Percentiles rank a stretch among this genome's conserved stretches.
These are phyloP conservation scores for Leptinotarsa peninsularis DNA, from an alignment of 2,888 invertebrate genomes.

Conservation along the genomic window DNA sequence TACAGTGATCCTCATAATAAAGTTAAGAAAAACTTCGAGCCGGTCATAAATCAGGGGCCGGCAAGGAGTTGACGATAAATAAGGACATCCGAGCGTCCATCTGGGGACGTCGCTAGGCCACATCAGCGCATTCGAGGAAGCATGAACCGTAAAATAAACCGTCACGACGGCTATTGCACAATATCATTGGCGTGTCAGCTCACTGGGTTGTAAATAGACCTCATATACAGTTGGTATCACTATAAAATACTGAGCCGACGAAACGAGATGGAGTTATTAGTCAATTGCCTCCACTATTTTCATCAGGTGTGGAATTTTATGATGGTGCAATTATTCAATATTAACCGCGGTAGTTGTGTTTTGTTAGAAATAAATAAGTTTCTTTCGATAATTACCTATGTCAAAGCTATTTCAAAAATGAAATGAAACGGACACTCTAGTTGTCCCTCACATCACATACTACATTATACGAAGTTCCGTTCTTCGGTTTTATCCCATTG, in stretches of 20 bases:
- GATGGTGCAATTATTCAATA: no score
- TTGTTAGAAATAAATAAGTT: no score
- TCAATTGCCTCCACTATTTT: no score
- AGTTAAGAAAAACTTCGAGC: conserved; percentile 56
- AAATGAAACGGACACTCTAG: no score
- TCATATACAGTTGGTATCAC: not conserved
- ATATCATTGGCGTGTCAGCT: conserved; percentile 35
- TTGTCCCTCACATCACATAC: no score
- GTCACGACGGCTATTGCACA: conserved; percentile 26
- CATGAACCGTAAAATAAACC: conserved; percentile 41
- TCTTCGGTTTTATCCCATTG: no score
- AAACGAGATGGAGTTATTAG: not conserved
- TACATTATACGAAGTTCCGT: no score
- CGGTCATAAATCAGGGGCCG: conserved; percentile 56
- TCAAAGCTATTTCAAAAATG: no score
- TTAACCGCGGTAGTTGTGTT: no score
- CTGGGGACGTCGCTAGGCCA: conserved; percentile 35
- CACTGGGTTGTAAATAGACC: conserved; percentile 2
- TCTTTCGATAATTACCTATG: no score
- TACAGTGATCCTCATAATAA: conserved; percentile 59
- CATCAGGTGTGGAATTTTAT: no score
- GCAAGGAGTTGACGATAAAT: conserved; percentile 60
- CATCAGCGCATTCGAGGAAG: conserved; percentile 39
- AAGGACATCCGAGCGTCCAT: conserved; percentile 54
- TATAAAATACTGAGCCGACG: not conserved